Evolutionary conservation across 2,797 vertebrate species (phyloP).

Genomic region (Leptatherina wallacei): DNA sequence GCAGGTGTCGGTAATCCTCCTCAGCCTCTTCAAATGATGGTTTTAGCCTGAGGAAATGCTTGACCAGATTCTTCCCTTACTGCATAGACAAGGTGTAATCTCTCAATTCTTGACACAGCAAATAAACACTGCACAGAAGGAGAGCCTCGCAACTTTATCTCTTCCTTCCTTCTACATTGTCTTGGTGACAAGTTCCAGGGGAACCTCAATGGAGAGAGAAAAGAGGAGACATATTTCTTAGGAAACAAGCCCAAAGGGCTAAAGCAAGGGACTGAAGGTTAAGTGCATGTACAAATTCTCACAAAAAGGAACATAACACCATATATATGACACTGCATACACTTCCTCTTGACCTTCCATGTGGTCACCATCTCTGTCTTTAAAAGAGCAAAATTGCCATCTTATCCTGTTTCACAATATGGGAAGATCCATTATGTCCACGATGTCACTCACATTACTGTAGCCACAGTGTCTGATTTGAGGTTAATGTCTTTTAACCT

Average conservation of each 20-base stretch:
- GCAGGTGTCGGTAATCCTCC: conserved; percentile 82
- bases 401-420: conserved; percentile 45
- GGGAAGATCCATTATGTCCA: conserved; percentile 26
- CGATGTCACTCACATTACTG: conserved; percentile 46
- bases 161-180: conserved; percentile 86
- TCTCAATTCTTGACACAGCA: conserved; percentile 89
- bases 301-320: conserved; percentile 78
- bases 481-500: conserved; percentile 70
- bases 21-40: conserved; percentile 75
- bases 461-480: conserved; percentile 56
- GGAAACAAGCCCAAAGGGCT: conserved; percentile 74
- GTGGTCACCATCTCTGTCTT: conserved; percentile 27
- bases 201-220: conserved; percentile 61
- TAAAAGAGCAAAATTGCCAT: conserved; percentile 22
- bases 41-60: conserved; percentile 83
- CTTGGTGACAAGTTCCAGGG: conserved; percentile 80
- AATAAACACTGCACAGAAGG: conserved; percentile 85
- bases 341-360: conserved; percentile 59
- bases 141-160: conserved; percentile 84
- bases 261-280: conserved; percentile 75
- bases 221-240: conserved; percentile 76
- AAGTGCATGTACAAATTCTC: conserved; percentile 76
- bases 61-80: conserved; percentile 82
- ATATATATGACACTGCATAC: conserved; percentile 49
- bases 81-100: conserved; percentile 85